These are phyloP conservation scores for Hemichromis elongatus DNA, from an alignment of 2,113 vertebrate species.

Conservation along the genomic window DNA sequence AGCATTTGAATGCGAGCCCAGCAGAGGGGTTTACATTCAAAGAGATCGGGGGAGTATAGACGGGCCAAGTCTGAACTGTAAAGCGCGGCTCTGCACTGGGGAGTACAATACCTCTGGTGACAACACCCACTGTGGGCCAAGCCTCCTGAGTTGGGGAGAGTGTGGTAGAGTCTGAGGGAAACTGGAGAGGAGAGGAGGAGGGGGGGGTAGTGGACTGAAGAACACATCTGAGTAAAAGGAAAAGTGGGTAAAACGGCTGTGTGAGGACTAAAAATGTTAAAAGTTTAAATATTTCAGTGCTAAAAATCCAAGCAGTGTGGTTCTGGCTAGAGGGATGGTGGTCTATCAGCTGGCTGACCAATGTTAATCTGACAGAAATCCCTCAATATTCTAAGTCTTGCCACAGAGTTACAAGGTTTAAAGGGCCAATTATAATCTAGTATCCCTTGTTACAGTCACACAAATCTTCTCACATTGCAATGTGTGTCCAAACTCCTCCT, in stretches of 20 bases:
- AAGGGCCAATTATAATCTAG: background rate
- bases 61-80: conserved; percentile 43
- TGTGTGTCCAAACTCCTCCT: background rate
- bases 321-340: background rate
- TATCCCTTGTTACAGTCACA: background rate
- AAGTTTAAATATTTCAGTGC: background rate
- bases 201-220: background rate
- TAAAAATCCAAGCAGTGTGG: accelerated
- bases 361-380: background rate
- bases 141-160: conserved; percentile 4
- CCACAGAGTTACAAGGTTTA: background rate
- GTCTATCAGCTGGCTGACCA: background rate
- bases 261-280: background rate
- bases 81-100: conserved; percentile 35
- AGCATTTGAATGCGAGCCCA: conserved; percentile 13
- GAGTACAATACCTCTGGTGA: conserved; percentile 43
- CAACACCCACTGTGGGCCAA: conserved; percentile 27
- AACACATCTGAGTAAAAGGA: background rate
- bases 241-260: background rate
- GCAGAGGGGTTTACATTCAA: conserved; percentile 41
- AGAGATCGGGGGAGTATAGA: conserved; percentile 36
- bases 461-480: background rate
- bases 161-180: background rate
- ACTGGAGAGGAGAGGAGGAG: background rate
- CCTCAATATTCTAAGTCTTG: background rate